phyloP scores from a whole-genome alignment of 2,113 vertebrate genomes.

The Myotis lucifugus region DNA sequence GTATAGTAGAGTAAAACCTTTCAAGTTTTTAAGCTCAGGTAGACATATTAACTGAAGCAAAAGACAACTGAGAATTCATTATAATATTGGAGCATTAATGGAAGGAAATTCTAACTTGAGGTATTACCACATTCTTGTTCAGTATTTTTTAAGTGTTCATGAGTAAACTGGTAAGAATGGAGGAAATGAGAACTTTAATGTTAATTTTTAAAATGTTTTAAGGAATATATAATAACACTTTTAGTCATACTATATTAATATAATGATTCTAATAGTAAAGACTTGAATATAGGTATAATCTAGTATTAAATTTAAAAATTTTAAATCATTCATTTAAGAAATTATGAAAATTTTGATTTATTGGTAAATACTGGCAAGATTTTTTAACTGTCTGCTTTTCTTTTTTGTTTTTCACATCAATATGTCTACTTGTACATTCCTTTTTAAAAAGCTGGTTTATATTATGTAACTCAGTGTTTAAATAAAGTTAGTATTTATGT shows the following conservation, averaged over 20 bases:
- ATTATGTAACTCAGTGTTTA: constrained; percentile 41
- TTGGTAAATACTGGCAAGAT: constrained; percentile 24
- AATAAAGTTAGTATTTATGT: background rate
- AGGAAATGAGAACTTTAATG: background rate
- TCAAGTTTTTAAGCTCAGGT: background rate
- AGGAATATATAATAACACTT: background rate
- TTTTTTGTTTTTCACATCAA: background rate
- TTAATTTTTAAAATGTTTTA: constrained; percentile 35
- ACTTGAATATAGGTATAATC: background rate
- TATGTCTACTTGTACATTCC: background rate
- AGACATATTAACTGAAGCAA: background rate
- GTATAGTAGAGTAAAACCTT: background rate
- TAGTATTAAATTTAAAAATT: background rate
- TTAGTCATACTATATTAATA: background rate
- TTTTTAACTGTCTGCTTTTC: background rate
- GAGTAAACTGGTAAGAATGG: background rate
- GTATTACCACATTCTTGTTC: background rate
- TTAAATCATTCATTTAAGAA: constrained; percentile 6
- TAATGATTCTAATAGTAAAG: background rate
- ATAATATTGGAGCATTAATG: background rate
- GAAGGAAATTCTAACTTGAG: background rate
- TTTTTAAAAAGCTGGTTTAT: constrained; percentile 34
- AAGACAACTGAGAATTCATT: constrained; percentile 8
- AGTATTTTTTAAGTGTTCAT: constrained; percentile 25
- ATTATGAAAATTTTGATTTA: constrained; percentile 24